Conservation (phyloP, 2,113 vertebrate genomes). For the Acrocephalus kingi region DNA sequence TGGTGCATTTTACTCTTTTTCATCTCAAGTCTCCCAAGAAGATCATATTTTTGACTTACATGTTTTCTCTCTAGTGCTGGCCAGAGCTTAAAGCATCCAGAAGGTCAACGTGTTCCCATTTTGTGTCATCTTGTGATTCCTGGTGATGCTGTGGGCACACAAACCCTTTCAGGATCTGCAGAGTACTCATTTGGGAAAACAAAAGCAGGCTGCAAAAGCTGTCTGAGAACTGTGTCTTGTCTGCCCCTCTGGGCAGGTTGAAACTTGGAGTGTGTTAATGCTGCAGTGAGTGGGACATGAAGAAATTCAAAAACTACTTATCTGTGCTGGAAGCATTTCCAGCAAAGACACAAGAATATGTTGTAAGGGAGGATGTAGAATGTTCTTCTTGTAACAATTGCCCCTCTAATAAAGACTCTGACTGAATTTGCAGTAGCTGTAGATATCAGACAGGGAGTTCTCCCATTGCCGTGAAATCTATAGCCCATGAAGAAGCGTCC, state of each 20-base stretch:
- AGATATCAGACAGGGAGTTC: not conserved
- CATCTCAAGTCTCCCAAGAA: not conserved
- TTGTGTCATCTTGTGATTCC: accelerated
- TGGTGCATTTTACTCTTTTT: slow-evolving; percentile 34
- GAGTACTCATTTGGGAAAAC: accelerated
- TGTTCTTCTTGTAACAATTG: not conserved
- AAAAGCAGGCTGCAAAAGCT: not conserved
- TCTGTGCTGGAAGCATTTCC: not conserved
- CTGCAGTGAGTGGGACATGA: not conserved
- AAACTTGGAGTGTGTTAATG: not conserved
- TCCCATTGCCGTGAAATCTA: not conserved
- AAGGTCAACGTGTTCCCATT: not conserved
- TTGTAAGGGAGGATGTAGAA: not conserved
- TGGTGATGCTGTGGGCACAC: not conserved
- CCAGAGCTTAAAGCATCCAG: not conserved
- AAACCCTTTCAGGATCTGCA: not conserved
- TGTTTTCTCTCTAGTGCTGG: not conserved
- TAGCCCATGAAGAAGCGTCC: not conserved
- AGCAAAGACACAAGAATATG: not conserved
- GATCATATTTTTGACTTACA: slow-evolving; percentile 23
- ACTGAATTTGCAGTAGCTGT: not conserved
- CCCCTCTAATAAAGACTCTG: not conserved
- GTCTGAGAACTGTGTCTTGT: not conserved
- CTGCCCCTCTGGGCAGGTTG: not conserved
- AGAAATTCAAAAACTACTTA: not conserved